Conservation (phyloP, 2,888 invertebrate species). For the Chouioia cunea region DNA sequence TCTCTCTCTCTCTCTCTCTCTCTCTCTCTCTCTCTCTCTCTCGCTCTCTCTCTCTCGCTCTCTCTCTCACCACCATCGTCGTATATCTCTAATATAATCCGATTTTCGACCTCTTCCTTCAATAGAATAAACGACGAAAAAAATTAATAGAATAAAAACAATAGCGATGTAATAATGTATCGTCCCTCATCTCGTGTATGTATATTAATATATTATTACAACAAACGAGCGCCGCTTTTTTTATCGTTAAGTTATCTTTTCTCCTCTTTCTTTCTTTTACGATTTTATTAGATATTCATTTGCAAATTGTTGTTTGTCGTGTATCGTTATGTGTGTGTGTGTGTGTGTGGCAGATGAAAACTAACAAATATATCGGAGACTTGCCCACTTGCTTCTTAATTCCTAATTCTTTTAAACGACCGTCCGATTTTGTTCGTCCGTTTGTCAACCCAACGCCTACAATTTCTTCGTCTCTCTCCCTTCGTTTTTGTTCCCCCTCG, state of each 20-base stretch:
- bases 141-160: constrained; percentile 40
- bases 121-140: constrained; percentile 26
- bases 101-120: constrained; percentile 12
- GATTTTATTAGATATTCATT: constrained; percentile 7
- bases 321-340: constrained; percentile 16
- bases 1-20: background rate
- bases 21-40: constrained; percentile 30
- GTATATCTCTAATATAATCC: constrained; percentile 18
- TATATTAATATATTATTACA: constrained; percentile 33
- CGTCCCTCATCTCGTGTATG: constrained; percentile 29
- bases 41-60: constrained; percentile 13
- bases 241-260: constrained; percentile 24
- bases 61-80: background rate
- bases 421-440: constrained; percentile 14
- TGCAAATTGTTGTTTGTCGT: constrained; percentile 17
- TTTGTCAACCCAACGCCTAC: constrained; percentile 38
- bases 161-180: constrained; percentile 29
- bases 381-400: constrained; percentile 21
- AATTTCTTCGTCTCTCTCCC: constrained; percentile 32
- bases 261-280: constrained; percentile 11
- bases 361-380: constrained; percentile 45
- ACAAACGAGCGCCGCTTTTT: constrained; percentile 35
- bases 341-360: constrained; percentile 46
- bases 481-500: constrained; percentile 23
- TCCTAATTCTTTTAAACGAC: constrained; percentile 40